Percentiles rank a stretch among this genome's conserved stretches.
These are phyloP conservation scores for Coenonympha glycerion DNA, from an alignment of 2,888 invertebrate species.

Conservation along the genomic window DNA sequence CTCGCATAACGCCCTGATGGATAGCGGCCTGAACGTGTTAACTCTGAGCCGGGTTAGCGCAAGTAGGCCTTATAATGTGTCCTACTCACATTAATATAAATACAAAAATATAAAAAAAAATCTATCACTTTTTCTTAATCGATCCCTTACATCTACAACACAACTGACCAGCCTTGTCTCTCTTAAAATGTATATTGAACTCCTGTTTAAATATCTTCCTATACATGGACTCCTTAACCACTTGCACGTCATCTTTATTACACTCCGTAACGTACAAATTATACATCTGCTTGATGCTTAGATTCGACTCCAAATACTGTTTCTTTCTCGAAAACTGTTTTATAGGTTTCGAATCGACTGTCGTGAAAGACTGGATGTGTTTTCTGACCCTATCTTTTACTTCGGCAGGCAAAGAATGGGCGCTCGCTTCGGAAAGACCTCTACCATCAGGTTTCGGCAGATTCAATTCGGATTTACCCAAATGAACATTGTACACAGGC, in stretches of 20 bases:
- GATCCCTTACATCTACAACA: constrained; percentile 60
- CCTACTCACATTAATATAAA: too few relatives aligned
- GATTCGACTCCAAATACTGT: constrained; percentile 50
- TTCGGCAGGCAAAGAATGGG: constrained; percentile 52
- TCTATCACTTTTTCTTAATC: constrained; percentile 50
- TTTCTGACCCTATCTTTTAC: constrained; percentile 56
- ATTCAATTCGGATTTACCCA: constrained; percentile 61
- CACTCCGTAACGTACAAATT: constrained; percentile 55
- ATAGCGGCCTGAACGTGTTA: too few relatives aligned
- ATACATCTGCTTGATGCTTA: constrained; percentile 62
- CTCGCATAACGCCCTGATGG: too few relatives aligned
- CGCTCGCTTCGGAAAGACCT: constrained; percentile 54
- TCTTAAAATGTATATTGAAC: constrained; percentile 61
- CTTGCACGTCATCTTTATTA: constrained; percentile 40
- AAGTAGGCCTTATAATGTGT: too few relatives aligned
- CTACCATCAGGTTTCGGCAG: constrained; percentile 66
- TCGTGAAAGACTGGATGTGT: constrained; percentile 55
- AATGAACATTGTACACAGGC: constrained; percentile 66
- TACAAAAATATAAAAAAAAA: not conserved
- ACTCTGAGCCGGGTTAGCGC: too few relatives aligned
- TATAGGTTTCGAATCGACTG: constrained; percentile 52
- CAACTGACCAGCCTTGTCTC: constrained; percentile 47
- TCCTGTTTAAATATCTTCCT: constrained; percentile 64
- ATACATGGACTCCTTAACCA: constrained; percentile 68
- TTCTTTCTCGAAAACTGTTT: constrained; percentile 57